These are phyloP conservation scores for Trichopoda pennipes DNA, from an alignment of 2,888 invertebrate genomes.

Conservation along the genomic window DNA sequence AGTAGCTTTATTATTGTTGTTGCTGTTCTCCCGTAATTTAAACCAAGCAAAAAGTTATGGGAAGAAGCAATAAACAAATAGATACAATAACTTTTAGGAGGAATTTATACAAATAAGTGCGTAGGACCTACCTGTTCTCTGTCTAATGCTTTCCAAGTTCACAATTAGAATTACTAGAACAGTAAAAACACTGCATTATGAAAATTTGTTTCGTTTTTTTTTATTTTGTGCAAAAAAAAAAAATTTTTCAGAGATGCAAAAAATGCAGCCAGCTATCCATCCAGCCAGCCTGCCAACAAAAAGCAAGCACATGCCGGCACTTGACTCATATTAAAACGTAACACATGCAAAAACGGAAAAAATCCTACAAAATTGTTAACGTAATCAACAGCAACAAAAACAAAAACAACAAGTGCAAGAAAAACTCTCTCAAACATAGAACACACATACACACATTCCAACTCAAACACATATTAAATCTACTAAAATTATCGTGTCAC, in stretches of 20 bases:
- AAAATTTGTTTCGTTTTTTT: constrained; percentile 21
- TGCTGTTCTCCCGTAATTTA: too few species aligned
- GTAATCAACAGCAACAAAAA: constrained; percentile 57
- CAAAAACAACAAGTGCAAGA: constrained; percentile 41
- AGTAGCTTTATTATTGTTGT: too few species aligned
- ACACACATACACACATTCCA: constrained; percentile 6
- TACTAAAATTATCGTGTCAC: constrained; percentile 65
- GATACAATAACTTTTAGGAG: too few species aligned
- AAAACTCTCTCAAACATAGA: constrained; percentile 31
- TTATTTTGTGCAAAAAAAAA: constrained; percentile 33
- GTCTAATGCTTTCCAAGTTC: background rate
- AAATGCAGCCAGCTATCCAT: constrained; percentile 62
- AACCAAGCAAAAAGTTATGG: too few species aligned
- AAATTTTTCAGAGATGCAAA: constrained; percentile 57
- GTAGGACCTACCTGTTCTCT: background rate
- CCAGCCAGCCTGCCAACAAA: constrained; percentile 30
- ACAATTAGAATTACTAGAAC: constrained; percentile 53
- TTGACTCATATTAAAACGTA: constrained; percentile 68
- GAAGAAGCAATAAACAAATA: too few species aligned
- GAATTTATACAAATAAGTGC: too few species aligned
- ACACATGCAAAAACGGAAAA: constrained; percentile 23
- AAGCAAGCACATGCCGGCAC: constrained; percentile 68
- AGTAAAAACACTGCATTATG: constrained; percentile 48
- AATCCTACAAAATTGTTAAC: constrained; percentile 60
- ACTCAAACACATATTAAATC: constrained; percentile 5